Evolutionary conservation across 2,113 vertebrate species (phyloP).

Genomic region (Siniperca knerii): DNA sequence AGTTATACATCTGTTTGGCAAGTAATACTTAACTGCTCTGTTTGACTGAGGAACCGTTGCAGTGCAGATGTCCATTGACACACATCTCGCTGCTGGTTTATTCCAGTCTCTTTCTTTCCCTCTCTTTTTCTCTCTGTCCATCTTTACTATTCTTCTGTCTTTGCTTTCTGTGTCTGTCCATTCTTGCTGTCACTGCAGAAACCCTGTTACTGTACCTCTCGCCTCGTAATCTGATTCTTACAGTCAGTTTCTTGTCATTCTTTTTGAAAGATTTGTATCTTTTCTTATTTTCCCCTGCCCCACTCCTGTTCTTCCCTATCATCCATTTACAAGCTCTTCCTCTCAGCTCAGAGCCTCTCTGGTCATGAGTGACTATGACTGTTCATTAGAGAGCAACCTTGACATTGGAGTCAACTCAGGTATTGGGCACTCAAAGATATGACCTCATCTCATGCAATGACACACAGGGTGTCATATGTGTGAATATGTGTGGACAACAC

Average conservation of each 20-base stretch:
- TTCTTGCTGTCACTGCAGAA: slow-evolving; percentile 22
- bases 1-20: slow-evolving; percentile 59
- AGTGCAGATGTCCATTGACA: slow-evolving; percentile 27
- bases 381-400: slow-evolving; percentile 35
- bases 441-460: neutral
- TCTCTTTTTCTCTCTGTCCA: neutral
- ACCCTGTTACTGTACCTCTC: neutral
- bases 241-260: neutral
- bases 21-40: slow-evolving; percentile 30
- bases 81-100: slow-evolving; percentile 19
- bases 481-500: too few species aligned
- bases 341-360: slow-evolving; percentile 2
- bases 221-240: neutral
- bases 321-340: neutral
- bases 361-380: slow-evolving; percentile 9
- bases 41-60: slow-evolving; percentile 16
- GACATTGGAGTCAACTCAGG: slow-evolving; percentile 38
- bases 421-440: slow-evolving; percentile 3
- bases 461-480: neutral
- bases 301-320: neutral
- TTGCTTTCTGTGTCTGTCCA: neutral
- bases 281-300: neutral
- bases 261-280: neutral
- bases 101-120: slow-evolving; percentile 16
- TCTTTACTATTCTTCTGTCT: slow-evolving; percentile 6